Percentiles rank a stretch among this genome's conserved stretches.
Evolutionary conservation across 2,113 vertebrate genomes (phyloP).

Genomic region (Ciconia boyciana): DNA sequence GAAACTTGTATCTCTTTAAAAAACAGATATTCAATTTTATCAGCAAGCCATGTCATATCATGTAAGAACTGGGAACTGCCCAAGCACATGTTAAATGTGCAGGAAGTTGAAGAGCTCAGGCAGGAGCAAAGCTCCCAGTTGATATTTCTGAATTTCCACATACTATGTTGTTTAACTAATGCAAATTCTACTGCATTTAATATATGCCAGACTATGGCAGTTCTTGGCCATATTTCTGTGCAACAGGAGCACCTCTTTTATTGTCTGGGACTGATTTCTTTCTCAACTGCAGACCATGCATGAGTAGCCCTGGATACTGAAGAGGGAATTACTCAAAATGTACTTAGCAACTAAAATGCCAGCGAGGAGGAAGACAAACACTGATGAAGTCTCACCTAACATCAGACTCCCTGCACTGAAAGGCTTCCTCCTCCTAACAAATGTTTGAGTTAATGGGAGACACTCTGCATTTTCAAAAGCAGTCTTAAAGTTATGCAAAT

Average conservation of each 20-base stretch:
- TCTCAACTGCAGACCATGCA: neutral
- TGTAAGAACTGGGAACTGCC: neutral
- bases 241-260: neutral
- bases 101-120: neutral
- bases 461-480: neutral
- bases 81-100: neutral
- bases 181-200: neutral
- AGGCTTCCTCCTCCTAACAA: neutral
- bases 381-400: neutral
- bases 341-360: neutral
- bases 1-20: neutral
- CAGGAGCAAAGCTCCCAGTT: neutral
- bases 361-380: neutral
- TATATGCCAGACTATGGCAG: neutral
- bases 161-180: neutral
- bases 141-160: neutral
- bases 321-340: neutral
- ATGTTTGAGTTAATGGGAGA: neutral
- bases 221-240: neutral
- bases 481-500: neutral
- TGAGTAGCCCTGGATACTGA: neutral
- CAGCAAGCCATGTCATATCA: neutral
- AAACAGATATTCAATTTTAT: neutral
- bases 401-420: neutral
- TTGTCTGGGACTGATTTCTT: neutral